A percentile compares a stretch with the other conserved stretches of the same genome.
Evolutionary conservation across 2,797 vertebrate genomes (phyloP).

Genomic region (Podarcis lilfordi): DNA sequence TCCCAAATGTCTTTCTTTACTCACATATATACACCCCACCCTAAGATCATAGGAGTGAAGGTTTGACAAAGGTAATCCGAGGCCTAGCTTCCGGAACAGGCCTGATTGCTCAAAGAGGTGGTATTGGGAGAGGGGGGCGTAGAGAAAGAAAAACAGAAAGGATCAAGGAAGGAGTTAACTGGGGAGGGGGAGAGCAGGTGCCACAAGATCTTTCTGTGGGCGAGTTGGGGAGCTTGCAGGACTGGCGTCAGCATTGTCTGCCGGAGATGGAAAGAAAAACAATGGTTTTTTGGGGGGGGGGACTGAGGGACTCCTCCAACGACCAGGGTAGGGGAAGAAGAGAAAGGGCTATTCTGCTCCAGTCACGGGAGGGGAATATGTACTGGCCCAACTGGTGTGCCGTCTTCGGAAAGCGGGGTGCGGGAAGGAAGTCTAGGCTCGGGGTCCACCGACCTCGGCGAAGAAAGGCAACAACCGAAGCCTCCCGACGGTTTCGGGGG

Average conservation of each 20-base stretch:
- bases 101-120: neutral
- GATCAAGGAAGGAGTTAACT: neutral
- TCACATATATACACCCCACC: constrained; percentile 15
- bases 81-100: constrained; percentile 20
- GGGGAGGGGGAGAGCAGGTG: neutral
- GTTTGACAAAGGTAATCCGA: constrained; percentile 23
- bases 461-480: neutral
- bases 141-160: neutral
- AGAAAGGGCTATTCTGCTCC: no score
- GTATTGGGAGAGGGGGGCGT: neutral
- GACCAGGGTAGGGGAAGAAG: neutral
- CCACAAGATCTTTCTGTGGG: neutral
- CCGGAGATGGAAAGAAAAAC: neutral
- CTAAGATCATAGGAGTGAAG: constrained; percentile 9
- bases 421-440: no score
- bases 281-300: no score
- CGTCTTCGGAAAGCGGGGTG: neutral
- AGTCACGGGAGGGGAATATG: neutral
- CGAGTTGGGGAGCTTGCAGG: neutral
- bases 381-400: neutral
- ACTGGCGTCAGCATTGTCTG: neutral
- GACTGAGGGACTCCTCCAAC: neutral
- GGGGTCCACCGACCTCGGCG: neutral
- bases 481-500: neutral
- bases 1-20: constrained; percentile 29